Percentiles rank a stretch among this genome's conserved stretches.
These are phyloP conservation scores for Notoglanidium macrostoma DNA, from an alignment of 2,797 vertebrate genomes.

Conservation along the genomic window DNA sequence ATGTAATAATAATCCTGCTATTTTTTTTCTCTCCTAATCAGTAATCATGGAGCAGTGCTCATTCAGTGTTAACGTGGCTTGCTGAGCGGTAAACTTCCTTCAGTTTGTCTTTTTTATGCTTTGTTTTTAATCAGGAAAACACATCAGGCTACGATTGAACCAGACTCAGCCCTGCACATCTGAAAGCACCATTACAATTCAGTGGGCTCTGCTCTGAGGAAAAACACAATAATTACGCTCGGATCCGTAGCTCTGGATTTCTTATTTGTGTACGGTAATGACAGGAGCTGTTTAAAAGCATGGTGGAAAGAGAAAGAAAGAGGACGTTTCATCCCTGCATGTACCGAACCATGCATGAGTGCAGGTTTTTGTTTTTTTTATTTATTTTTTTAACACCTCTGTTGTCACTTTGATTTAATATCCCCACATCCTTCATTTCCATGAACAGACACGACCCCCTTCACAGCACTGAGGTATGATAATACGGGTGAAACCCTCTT, in stretches of 20 bases:
- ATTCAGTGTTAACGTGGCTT: neutral
- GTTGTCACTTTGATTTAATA: neutral
- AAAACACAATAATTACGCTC: neutral
- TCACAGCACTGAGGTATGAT: neutral
- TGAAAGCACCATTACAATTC: neutral
- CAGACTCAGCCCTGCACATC: neutral
- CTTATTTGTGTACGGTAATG: neutral
- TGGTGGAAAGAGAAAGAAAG: neutral
- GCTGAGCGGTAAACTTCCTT: neutral
- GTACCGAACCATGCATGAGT: neutral
- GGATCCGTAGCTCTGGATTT: neutral
- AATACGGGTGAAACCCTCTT: neutral
- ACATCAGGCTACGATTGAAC: neutral
- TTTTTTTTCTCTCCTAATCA: neutral
- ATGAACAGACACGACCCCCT: neutral
- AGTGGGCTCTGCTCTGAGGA: neutral
- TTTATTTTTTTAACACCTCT: neutral
- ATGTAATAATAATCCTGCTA: neutral
- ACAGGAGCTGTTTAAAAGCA: constrained; percentile 4
- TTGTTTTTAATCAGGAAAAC: neutral
- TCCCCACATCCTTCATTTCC: neutral
- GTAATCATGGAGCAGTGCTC: neutral
- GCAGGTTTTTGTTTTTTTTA: neutral
- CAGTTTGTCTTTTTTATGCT: neutral
- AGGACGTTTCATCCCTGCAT: neutral